Conservation (phyloP, 2,113 vertebrate genomes). For the Psophia crepitans region DNA sequence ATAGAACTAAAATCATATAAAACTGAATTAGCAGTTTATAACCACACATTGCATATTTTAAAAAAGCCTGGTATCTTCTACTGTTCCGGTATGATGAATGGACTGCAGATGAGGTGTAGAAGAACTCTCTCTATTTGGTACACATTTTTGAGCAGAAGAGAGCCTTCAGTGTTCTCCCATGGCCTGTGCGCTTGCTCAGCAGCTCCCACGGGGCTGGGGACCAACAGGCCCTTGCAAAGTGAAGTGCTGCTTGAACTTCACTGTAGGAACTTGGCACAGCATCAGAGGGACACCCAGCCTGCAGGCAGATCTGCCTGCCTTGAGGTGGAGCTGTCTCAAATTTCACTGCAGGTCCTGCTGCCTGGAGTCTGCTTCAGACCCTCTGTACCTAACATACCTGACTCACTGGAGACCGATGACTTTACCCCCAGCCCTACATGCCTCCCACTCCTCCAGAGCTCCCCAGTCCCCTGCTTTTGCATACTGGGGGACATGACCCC, state of each 20-base stretch:
- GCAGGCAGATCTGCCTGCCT: background rate
- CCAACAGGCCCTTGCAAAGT: background rate
- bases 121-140: background rate
- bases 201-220: background rate
- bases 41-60: background rate
- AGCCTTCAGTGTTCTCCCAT: background rate
- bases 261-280: background rate
- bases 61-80: background rate
- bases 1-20: background rate
- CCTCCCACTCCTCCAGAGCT: background rate
- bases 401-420: background rate
- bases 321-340: background rate
- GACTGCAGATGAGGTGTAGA: background rate
- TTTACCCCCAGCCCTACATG: background rate
- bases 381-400: background rate
- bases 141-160: background rate
- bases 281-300: background rate
- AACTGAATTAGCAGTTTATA: background rate
- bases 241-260: background rate
- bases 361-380: background rate
- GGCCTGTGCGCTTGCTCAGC: background rate
- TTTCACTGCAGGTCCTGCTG: background rate
- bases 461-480: background rate
- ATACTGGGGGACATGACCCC: rapidly evolving
- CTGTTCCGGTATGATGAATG: background rate